Evolutionary conservation across 2,113 vertebrate species (phyloP).

Genomic region (Hippocampus barbouri): DNA sequence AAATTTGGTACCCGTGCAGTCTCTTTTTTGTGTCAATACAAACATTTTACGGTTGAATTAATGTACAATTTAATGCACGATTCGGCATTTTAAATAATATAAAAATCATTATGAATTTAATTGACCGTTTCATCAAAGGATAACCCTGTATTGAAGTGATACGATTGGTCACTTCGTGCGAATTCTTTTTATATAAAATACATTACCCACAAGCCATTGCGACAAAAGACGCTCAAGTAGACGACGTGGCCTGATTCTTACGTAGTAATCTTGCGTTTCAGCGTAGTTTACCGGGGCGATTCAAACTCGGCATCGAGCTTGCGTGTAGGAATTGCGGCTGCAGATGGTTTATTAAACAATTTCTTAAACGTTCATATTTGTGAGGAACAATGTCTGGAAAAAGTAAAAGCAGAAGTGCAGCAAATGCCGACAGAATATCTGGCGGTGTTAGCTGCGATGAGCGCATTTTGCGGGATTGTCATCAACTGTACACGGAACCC

Average conservation of each 20-base stretch:
- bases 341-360: no score
- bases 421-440: slow-evolving; percentile 66
- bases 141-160: not conserved
- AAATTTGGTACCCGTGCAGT: no score
- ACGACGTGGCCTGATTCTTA: slow-evolving; percentile 54
- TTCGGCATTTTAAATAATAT: not conserved
- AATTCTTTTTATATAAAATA: slow-evolving; percentile 27
- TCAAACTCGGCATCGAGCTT: slow-evolving; percentile 53
- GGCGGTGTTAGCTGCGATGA: slow-evolving; percentile 73
- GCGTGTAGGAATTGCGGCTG: not conserved
- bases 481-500: slow-evolving; percentile 72
- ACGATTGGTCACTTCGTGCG: no score
- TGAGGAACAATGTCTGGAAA: slow-evolving; percentile 72
- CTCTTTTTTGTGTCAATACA: no score
- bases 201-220: slow-evolving; percentile 57
- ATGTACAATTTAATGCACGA: not conserved
- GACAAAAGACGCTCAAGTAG: slow-evolving; percentile 36
- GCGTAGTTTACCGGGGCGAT: slow-evolving; percentile 68
- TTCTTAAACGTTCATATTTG: not conserved
- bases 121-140: not conserved
- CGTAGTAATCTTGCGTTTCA: slow-evolving; percentile 30
- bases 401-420: slow-evolving; percentile 69
- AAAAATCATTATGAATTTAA: no score
- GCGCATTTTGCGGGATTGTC: slow-evolving; percentile 76
- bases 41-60: not conserved